These are phyloP conservation scores for Aphidius colemani DNA, from an alignment of 2,888 invertebrate genomes.

Conservation along the genomic window DNA sequence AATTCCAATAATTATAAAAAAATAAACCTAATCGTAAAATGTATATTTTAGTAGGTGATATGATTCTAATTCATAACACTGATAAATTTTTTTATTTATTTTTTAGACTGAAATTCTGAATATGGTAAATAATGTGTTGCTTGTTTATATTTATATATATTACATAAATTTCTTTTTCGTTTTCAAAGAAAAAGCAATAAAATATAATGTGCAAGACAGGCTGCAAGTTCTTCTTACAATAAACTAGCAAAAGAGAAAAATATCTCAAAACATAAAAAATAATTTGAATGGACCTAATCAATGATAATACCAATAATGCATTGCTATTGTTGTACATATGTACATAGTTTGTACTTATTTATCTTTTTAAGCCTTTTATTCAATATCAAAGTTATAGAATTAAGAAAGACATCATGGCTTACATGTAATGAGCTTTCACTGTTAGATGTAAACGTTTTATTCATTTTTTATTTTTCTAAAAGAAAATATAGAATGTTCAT, in stretches of 20 bases:
- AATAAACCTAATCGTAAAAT: no score
- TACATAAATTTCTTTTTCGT: background rate
- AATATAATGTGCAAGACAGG: slow-evolving; percentile 19
- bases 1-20: no score
- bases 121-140: no score
- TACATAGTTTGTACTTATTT: slow-evolving; percentile 61
- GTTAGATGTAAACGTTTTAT: no score
- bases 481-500: no score
- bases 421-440: no score
- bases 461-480: no score
- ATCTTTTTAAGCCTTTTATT: slow-evolving; percentile 41
- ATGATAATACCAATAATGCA: slow-evolving; percentile 46
- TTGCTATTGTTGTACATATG: slow-evolving; percentile 59
- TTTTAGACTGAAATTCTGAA: no score
- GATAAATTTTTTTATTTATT: background rate
- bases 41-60: no score
- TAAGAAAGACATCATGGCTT: no score
- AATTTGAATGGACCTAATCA: slow-evolving; percentile 43
- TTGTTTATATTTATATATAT: no score
- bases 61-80: background rate
- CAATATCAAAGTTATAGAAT: no score
- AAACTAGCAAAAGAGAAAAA: slow-evolving; percentile 12
- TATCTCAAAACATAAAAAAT: slow-evolving; percentile 41
- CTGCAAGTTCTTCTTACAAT: background rate
- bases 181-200: slow-evolving; percentile 20